A percentile compares a stretch with the other conserved stretches of the same genome.
Evolutionary conservation across 2,888 invertebrate species (phyloP).

Genomic region (Eurytoma adleriae): DNA sequence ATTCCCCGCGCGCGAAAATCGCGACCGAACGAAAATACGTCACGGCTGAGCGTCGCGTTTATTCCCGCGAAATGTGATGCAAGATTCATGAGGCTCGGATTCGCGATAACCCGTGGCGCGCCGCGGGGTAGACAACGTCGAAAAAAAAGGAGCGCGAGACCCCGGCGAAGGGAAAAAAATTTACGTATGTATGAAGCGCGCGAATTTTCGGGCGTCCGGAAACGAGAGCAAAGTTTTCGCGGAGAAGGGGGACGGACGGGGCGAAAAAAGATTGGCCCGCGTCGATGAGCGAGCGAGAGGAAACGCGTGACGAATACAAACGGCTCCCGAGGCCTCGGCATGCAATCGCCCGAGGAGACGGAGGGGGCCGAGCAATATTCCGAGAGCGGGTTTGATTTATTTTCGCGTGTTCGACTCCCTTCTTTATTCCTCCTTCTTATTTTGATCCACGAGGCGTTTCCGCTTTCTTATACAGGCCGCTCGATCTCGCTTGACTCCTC

Average conservation of each 20-base stretch:
- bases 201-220: constrained; percentile 26
- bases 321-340: neutral
- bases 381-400: constrained; percentile 52
- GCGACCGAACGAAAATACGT: neutral
- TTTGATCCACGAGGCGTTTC: constrained; percentile 45
- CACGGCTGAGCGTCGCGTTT: neutral
- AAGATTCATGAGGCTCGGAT: constrained; percentile 49
- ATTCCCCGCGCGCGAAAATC: neutral
- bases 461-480: constrained; percentile 11
- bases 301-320: constrained; percentile 24
- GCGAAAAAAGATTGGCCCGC: constrained; percentile 9
- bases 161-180: neutral
- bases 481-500: neutral
- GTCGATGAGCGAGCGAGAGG: neutral
- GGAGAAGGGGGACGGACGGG: neutral
- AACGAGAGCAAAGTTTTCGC: constrained; percentile 23
- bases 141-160: neutral
- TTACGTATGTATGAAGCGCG: constrained; percentile 31
- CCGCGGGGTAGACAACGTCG: neutral
- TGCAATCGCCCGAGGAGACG: neutral
- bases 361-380: constrained; percentile 40
- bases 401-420: constrained; percentile 42
- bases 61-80: constrained; percentile 31
- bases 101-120: neutral
- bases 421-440: constrained; percentile 32